These are phyloP conservation scores for Mus minutoides DNA, from an alignment of 2,797 vertebrate species.

Conservation along the genomic window DNA sequence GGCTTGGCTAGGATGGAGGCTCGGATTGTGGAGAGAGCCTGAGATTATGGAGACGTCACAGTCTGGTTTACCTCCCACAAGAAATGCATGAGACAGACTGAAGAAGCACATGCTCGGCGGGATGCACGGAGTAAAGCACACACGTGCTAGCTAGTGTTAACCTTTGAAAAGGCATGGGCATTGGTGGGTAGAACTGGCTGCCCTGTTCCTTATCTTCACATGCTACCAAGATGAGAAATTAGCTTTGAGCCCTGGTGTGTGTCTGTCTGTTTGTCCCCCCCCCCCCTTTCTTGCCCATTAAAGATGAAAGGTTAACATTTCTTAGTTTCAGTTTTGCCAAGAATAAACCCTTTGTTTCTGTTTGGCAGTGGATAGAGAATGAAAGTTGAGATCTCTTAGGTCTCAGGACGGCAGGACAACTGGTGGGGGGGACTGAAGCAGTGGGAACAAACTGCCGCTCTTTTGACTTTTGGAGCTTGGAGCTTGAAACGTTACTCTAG, in stretches of 20 bases:
- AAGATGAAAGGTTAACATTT: constrained; percentile 37
- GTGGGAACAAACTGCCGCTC: neutral
- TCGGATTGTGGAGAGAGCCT: neutral
- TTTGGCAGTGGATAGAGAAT: constrained; percentile 13
- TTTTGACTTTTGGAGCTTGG: neutral
- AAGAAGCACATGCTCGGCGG: neutral
- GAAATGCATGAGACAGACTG: neutral
- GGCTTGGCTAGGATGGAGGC: neutral
- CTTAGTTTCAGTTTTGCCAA: constrained; percentile 51
- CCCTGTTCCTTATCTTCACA: neutral
- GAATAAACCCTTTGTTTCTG: constrained; percentile 5
- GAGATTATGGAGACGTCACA: neutral
- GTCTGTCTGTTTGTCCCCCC: neutral
- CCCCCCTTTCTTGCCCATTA: neutral
- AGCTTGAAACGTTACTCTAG: neutral
- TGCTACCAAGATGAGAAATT: neutral
- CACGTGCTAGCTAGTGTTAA: neutral
- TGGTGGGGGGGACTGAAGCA: neutral
- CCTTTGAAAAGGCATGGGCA: neutral
- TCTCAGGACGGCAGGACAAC: neutral
- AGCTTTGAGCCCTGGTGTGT: neutral
- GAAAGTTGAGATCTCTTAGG: constrained; percentile 30
- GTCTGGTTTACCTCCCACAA: neutral
- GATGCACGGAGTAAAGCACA: neutral
- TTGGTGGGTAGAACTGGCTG: neutral